These are phyloP conservation scores for Mayetiola destructor DNA, from an alignment of 2,888 invertebrate genomes.

Conservation along the genomic window DNA sequence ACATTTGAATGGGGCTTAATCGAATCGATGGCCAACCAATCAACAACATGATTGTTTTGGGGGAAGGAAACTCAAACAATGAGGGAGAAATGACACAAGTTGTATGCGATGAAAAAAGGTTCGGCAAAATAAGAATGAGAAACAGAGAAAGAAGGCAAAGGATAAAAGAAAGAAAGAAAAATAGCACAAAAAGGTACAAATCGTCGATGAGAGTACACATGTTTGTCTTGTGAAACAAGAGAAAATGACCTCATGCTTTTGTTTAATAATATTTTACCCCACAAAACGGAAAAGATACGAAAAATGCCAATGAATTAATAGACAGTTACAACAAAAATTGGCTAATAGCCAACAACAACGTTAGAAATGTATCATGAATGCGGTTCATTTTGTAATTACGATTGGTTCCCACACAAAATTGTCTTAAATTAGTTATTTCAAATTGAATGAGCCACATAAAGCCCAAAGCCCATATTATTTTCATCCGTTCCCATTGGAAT, in stretches of 20 bases:
- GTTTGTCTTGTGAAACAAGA: not conserved
- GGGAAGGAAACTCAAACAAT: not conserved
- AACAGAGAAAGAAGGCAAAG: too few species aligned
- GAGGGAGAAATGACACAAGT: not conserved
- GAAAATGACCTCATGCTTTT: not conserved
- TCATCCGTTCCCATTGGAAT: not conserved
- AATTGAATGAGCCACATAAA: conserved; percentile 1
- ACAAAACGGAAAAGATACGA: conserved; percentile 9
- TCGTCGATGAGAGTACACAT: conserved; percentile 8
- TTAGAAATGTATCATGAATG: conserved; percentile 1
- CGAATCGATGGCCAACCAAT: conserved; percentile 5
- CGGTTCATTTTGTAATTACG: not conserved
- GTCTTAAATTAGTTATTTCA: conserved; percentile 11
- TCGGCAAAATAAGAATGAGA: too few species aligned
- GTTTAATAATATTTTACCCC: too few species aligned
- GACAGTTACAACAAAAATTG: too few species aligned
- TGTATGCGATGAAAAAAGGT: too few species aligned
- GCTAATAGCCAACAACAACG: too few species aligned
- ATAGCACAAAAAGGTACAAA: too few species aligned
- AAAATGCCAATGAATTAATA: conserved; percentile 6
- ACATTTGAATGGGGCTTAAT: conserved; percentile 4
- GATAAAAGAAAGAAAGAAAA: too few species aligned
- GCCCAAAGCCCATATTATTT: too few species aligned
- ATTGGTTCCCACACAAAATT: conserved; percentile 6
- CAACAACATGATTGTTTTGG: conserved; percentile 4